Base-by-base conservation (phyloP, 2,113 vertebrate genomes). In the Microtus pennsylvanicus region DNA sequence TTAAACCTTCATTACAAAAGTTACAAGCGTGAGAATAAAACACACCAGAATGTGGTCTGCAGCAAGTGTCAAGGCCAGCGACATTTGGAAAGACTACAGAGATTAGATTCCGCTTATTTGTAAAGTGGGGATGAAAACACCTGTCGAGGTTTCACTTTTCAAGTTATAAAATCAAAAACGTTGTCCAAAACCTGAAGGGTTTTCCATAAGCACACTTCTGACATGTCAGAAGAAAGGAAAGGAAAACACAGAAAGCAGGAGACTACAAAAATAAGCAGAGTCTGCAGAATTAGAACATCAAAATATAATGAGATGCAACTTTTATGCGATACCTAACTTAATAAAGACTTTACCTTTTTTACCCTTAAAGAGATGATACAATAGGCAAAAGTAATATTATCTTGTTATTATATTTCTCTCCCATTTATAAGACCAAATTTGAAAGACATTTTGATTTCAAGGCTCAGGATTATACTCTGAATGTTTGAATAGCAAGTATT, bases 1-100 rank as follows among this genome's bases (percentile, higher is more conserved):
- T 99, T 99, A 98, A 99, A 99, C 99, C 99, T 99, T 97, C 24
- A 95, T 74, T 61, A 65, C 22, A 96, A 97, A 98, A 98, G 96
- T 2, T 72, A 94, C 22, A 52, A 95, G 19, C 52, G 50, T 45
- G 63, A 95, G 87, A 96, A 77, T 70, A 78, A 88, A 90, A 74
- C 30, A 55, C 30, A 50, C 58, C 22, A 72, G 17, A 95, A 58
- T 8, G 80, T 22, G 38, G 30, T 80, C 67, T 88, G 47, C 6
- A 4, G 61, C 47, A 30, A 82, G 45, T 22, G 55, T 83, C 35
- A 83, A 63, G 47, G 65, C 86, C 26, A 69, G 50, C 76, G 72
- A 33, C 14, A 9, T 28, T 2, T 42, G 45, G 50, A 76, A 75
- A 67, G 47, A 92, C 88, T 88, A 82, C 47, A 67, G 47, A 58